Evolutionary conservation across 2,113 vertebrate species (phyloP), one percentile per base, ranked within the genome.

Genomic region (Agelaius tricolor): DNA sequence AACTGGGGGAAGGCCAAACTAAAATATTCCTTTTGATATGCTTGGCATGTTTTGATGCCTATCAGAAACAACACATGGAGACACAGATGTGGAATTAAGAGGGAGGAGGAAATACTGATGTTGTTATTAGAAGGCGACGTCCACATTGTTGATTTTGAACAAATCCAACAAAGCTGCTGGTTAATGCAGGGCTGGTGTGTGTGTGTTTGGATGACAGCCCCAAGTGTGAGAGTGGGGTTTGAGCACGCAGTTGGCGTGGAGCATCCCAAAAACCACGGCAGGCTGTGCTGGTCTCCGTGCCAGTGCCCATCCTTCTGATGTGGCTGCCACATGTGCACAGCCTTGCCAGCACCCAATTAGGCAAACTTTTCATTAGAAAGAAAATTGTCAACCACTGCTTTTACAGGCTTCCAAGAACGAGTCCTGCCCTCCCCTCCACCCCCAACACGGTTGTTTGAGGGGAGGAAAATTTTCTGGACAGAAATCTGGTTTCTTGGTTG

Each of bases 251-350:
- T 37, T 89, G 94, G 85, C 15, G 23, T 35, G 74, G 49, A 78
- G 71, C 71, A 67, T 63, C 52, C 51, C 63, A n/a, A 52, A 94
- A 96, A 73, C 81, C 85, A n/a, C 82, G 28, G 73, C 58, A 58
- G 76, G 59, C 83, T 13, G 1, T 79, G 84, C 21, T 79, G 47
- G 55, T 83, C 47, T 21, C 31, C 5, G 1, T 77, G 91, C 71
- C 30, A 58, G 68, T 94, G 94, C 72, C 91, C 87, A 9, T 17
- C 71, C 69, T 61, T 90, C 69, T 97, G 91, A 96, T 94, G 94
- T 97, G 95, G 93, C 81, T 95, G 90, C 95, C 97, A 94, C 84
- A 84, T 94, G 80, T 93, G 39, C 74, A 15, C 0, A 6, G 82
- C 81, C 67, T 31, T 81, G 93, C 90, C 90, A 96, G 91, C 80